These are phyloP conservation scores for Todiramphus saurophagus DNA, from an alignment of 2,113 vertebrate genomes.

Conservation along the genomic window DNA sequence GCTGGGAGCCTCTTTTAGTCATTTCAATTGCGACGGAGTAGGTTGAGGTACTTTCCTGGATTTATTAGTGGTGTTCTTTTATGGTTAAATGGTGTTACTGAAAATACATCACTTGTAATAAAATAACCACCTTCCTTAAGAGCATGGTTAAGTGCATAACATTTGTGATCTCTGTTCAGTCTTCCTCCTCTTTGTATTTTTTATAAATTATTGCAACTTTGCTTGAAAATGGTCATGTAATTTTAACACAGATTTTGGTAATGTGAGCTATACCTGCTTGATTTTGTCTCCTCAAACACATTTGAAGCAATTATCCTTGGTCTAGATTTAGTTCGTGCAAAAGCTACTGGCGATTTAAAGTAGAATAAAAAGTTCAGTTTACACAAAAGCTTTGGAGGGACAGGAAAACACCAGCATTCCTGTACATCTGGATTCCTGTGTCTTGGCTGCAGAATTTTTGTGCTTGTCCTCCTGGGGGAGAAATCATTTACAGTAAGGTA, in stretches of 20 bases:
- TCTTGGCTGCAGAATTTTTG: background rate
- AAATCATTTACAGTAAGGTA: background rate
- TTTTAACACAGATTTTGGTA: background rate
- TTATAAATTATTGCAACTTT: background rate
- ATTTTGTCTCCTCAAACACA: background rate
- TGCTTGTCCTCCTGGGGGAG: background rate
- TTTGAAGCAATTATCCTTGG: background rate
- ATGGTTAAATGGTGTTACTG: slow-evolving; percentile 37
- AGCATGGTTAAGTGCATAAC: background rate
- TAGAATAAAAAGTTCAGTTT: background rate
- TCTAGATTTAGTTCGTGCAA: background rate
- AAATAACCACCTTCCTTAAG: background rate
- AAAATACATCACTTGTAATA: background rate
- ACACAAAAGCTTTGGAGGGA: background rate
- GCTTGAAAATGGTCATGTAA: background rate
- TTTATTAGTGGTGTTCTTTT: slow-evolving; percentile 40
- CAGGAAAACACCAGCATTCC: background rate
- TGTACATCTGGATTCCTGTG: background rate
- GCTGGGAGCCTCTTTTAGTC: background rate
- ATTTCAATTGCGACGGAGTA: slow-evolving; percentile 24
- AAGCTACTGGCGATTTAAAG: background rate
- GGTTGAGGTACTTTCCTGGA: slow-evolving; percentile 10
- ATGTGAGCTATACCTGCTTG: background rate
- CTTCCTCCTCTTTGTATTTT: background rate
- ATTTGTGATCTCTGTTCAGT: background rate